Base-by-base conservation (phyloP, 37 sponge, comb jelly and placozoan genomes). In the Spongia lamella region DNA sequence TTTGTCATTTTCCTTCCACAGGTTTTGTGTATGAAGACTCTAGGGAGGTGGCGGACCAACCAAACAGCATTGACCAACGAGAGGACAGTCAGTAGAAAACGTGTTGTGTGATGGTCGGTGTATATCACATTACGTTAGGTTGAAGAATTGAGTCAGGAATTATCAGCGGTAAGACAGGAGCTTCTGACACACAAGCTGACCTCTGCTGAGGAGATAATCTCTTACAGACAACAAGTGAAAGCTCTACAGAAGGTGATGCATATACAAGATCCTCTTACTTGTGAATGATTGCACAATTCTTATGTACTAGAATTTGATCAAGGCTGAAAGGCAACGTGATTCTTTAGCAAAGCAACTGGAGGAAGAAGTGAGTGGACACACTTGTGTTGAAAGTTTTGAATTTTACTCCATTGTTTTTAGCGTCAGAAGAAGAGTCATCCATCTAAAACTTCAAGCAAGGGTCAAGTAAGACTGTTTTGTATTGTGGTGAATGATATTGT, bases 171-270 rank as follows among this genome's bases (percentile, higher is more conserved):
- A 9, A 62, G 70, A 7, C n/a, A 16, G 47, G 53, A 72, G 32
- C 62, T 39, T 58, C 65, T 66, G 2, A 52, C 52, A 49, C 57
- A 69, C 31, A 75, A 84, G 77, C 60, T 80, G 77, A 34, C n/a
- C 32, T 25, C 72, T 25, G 59, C 83, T 24, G 80, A 80, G 30
- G 81, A 89, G 78, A 84, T 61, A 5, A 11, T 21, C 7, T 78
- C 80, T 6, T 72, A 84, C 53, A 69, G 63, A 4, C 77, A 80
- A 53, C 90, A 89, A 29, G 66, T 89, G 17, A 61, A 71, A 5
- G 59, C 65, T 6, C 40, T 80, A 35, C 90, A 76, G 72, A 84
- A 76, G 81, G 90, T 89, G 49, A 21, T 61, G 73, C 58, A 27
- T 55, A 21, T 30, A 33, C 38, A 27, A 34, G 16, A n/a, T n/a